Evolutionary conservation across 2,113 vertebrate genomes (phyloP).

Genomic region (Chionis minor): DNA sequence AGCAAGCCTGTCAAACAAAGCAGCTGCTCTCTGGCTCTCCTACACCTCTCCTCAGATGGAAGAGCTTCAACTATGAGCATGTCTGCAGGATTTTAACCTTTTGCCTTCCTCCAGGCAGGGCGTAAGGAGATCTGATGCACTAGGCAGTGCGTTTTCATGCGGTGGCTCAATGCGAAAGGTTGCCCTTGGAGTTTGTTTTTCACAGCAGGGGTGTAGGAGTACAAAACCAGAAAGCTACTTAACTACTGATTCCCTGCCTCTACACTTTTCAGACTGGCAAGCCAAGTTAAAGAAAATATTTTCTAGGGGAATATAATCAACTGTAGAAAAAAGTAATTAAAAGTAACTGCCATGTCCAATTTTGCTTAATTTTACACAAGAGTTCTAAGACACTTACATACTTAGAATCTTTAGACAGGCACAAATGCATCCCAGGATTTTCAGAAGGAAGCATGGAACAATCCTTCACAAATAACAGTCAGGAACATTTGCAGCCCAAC

Average conservation of each 20-base stretch:
- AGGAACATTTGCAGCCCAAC: neutral
- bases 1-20: neutral
- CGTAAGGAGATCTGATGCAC: neutral
- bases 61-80: neutral
- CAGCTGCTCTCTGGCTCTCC: constrained; percentile 25
- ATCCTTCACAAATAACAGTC: neutral
- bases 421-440: neutral
- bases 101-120: neutral
- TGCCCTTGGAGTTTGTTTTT: neutral
- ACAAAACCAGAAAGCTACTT: neutral
- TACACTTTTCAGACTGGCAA: neutral
- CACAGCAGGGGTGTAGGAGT: neutral
- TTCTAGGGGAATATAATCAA: neutral
- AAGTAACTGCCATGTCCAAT: neutral
- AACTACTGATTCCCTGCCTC: neutral
- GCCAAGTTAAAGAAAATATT: neutral
- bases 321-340: neutral
- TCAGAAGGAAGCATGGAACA: neutral
- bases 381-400: neutral
- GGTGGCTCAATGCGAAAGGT: neutral
- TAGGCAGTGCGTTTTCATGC: rapidly evolving
- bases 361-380: neutral
- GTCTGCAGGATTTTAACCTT: neutral
- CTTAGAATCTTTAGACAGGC: neutral
- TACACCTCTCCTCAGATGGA: neutral